Percentiles rank a stretch among this genome's conserved stretches.
phyloP scores from a whole-genome alignment of 2,888 invertebrate species.

The Trichogramma dendrolimi region DNA sequence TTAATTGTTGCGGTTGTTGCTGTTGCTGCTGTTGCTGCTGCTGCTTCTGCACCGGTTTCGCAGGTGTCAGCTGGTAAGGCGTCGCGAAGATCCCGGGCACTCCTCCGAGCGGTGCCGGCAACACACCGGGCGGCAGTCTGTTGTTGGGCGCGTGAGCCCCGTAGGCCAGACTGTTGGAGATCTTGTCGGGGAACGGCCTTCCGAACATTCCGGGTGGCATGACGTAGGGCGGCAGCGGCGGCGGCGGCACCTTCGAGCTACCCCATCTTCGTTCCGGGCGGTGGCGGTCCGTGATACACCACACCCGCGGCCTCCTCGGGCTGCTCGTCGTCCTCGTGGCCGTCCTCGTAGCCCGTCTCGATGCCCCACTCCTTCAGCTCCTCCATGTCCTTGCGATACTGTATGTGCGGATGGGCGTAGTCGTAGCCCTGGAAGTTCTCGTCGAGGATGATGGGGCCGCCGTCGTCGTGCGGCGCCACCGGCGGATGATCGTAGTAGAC shows the following conservation, averaged over 20 bases:
- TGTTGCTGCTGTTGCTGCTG: slow-evolving; percentile 21
- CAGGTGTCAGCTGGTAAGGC: too few relatives aligned
- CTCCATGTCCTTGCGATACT: slow-evolving; percentile 48
- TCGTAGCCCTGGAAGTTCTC: slow-evolving; percentile 47
- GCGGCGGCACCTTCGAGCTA: slow-evolving; percentile 20
- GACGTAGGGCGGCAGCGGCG: slow-evolving; percentile 13
- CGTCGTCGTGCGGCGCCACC: slow-evolving; percentile 34
- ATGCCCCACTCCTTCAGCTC: slow-evolving; percentile 48
- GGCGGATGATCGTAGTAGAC: slow-evolving; percentile 38
- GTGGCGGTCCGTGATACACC: slow-evolving; percentile 22
- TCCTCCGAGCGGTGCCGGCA: not conserved
- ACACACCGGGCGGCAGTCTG: not conserved
- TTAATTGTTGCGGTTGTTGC: slow-evolving; percentile 19
- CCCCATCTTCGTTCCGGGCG: not conserved
- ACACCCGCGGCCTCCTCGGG: slow-evolving; percentile 29
- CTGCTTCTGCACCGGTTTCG: not conserved
- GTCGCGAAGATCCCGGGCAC: too few relatives aligned
- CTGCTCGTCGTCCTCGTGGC: slow-evolving; percentile 40
- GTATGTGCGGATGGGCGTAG: slow-evolving; percentile 47
- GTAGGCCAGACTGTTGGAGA: slow-evolving; percentile 44
- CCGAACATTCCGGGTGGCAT: slow-evolving; percentile 8
- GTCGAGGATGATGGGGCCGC: slow-evolving; percentile 38
- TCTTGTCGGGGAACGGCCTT: not conserved
- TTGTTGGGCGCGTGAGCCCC: slow-evolving; percentile 36
- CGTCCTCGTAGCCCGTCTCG: slow-evolving; percentile 44